A percentile compares a stretch with the other conserved stretches of the same genome.
These are phyloP conservation scores for Aldabrachelys gigantea DNA, from an alignment of 2,113 vertebrate genomes.

Conservation along the genomic window DNA sequence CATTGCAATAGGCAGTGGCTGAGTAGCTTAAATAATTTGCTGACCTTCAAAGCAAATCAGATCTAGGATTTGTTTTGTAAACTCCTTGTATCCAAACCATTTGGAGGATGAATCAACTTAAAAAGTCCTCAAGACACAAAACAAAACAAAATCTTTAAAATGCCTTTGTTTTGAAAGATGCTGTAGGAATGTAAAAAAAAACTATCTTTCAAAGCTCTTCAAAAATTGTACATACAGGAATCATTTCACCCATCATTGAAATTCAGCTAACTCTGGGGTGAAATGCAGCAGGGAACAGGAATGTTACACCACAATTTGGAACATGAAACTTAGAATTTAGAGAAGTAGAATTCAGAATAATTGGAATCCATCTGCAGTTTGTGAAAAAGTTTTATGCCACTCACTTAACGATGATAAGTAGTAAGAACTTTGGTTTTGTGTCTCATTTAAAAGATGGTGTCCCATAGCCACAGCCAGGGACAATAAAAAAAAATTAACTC, in stretches of 20 bases:
- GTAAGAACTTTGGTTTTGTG: background rate
- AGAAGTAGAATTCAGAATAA: background rate
- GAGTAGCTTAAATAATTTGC: background rate
- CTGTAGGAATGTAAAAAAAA: background rate
- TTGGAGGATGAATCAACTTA: background rate
- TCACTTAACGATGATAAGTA: background rate
- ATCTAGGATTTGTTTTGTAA: background rate
- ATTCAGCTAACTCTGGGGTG: background rate
- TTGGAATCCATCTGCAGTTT: background rate
- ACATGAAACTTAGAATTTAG: background rate
- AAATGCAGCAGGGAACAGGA: background rate
- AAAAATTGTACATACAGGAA: background rate
- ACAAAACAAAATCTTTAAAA: background rate
- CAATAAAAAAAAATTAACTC: background rate
- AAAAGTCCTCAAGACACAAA: background rate
- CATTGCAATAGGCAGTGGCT: background rate
- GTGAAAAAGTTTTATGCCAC: background rate
- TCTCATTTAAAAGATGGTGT: background rate
- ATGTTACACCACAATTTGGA: background rate
- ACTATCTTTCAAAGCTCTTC: background rate
- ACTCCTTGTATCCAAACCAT: background rate
- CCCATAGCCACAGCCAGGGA: accelerated
- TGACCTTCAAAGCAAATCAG: background rate
- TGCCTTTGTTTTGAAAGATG: background rate
- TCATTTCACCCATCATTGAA: background rate